Conservation (phyloP, 1,140 invertebrate genomes). For the Drosophila nebulosa region DNA sequence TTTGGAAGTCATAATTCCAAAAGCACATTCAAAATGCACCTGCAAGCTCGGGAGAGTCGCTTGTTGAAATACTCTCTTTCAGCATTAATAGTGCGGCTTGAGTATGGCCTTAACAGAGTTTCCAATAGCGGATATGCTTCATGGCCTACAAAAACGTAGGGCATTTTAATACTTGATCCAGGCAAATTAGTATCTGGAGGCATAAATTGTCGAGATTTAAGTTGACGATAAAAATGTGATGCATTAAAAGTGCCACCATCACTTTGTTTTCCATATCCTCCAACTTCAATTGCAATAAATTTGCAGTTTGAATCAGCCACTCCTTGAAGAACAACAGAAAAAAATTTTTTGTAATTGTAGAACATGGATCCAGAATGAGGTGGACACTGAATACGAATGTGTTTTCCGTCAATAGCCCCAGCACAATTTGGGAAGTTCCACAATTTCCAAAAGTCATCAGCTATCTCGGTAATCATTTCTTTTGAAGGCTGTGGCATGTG, state of each 20-base stretch:
- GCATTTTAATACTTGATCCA: too few relatives aligned
- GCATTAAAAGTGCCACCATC: constrained; percentile 80
- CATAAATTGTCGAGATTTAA: neutral
- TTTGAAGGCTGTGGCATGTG: constrained; percentile 1
- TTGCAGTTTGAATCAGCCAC: constrained; percentile 81
- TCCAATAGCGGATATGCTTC: too few relatives aligned
- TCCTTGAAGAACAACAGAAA: neutral
- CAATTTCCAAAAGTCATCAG: neutral
- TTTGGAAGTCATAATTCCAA: neutral
- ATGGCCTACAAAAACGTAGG: too few relatives aligned
- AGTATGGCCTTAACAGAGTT: too few relatives aligned
- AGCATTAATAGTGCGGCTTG: too few relatives aligned
- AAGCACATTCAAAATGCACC: neutral
- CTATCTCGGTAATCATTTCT: neutral
- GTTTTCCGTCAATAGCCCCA: neutral
- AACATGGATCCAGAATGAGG: neutral
- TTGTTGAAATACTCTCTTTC: neutral
- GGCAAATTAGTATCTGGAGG: too few relatives aligned
- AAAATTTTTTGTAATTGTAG: neutral
- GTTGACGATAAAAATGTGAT: too few relatives aligned
- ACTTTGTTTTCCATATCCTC: too few relatives aligned
- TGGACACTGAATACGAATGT: neutral
- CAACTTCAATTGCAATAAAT: constrained; percentile 81
- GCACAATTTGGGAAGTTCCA: neutral
- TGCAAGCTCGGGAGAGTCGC: neutral